Conservation (phyloP, 1,140 invertebrate species). For the Drosophila gunungcola region DNA sequence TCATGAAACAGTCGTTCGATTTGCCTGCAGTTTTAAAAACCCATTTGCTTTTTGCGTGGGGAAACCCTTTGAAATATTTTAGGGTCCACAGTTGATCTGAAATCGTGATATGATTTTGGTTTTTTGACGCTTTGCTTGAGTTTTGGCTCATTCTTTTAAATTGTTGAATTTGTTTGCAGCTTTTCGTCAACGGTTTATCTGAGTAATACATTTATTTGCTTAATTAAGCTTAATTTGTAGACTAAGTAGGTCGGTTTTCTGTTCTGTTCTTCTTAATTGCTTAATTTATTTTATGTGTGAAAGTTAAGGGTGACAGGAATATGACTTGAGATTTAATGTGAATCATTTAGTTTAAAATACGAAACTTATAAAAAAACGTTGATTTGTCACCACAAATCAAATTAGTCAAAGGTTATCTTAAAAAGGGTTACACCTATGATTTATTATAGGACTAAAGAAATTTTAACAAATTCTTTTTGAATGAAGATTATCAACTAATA, state of each 20-base stretch:
- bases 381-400: no score
- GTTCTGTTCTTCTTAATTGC: background rate
- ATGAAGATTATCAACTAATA: no score
- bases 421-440: no score
- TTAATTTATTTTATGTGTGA: no score
- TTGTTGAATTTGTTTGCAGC: background rate
- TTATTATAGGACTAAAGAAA: no score
- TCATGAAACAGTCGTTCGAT: conserved; percentile 3
- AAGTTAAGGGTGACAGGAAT: no score
- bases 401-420: no score
- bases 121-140: background rate
- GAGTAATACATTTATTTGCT: background rate
- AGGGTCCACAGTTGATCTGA: conserved; percentile 9
- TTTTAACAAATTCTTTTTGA: no score
- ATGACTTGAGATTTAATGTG: no score
- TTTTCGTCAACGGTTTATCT: background rate
- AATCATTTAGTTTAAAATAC: no score
- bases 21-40: conserved; percentile 31
- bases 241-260: background rate
- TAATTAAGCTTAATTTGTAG: background rate
- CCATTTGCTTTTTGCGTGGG: conserved; percentile 10
- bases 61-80: conserved; percentile 17
- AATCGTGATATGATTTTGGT: conserved; percentile 11
- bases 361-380: no score
- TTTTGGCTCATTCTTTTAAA: background rate